phyloP scores from a whole-genome alignment of 2,888 invertebrate species.

The Carterocephalus palaemon region DNA sequence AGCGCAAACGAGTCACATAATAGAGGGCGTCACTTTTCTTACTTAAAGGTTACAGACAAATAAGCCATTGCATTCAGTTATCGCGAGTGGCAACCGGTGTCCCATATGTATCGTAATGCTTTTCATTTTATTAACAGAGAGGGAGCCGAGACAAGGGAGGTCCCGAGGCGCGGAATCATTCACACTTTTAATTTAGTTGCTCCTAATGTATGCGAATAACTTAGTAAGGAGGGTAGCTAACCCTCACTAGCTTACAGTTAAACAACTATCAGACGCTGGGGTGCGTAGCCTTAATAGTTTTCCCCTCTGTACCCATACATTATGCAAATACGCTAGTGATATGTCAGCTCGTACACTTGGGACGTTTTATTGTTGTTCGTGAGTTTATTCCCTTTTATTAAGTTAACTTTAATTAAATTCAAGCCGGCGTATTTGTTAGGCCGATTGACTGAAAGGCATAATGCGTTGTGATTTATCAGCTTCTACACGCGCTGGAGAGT shows the following conservation, averaged over 20 bases:
- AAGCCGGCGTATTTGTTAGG: constrained; percentile 69
- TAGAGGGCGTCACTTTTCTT: constrained; percentile 38
- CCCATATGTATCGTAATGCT: constrained; percentile 73
- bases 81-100: constrained; percentile 58
- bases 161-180: constrained; percentile 65
- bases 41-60: constrained; percentile 49
- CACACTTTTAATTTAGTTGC: constrained; percentile 78
- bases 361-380: constrained; percentile 75
- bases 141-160: constrained; percentile 42
- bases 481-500: constrained; percentile 30
- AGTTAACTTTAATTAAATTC: constrained; percentile 79
- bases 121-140: constrained; percentile 68
- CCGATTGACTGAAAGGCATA: constrained; percentile 72
- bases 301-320: constrained; percentile 73
- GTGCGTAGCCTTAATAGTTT: constrained; percentile 74
- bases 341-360: constrained; percentile 74
- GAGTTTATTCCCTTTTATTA: constrained; percentile 75
- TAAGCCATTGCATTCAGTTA: constrained; percentile 66
- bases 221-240: constrained; percentile 51
- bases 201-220: constrained; percentile 75
- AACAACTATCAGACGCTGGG: constrained; percentile 72
- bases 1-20: constrained; percentile 30
- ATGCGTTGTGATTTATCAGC: constrained; percentile 67
- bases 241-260: constrained; percentile 63
- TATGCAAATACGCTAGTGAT: constrained; percentile 78